A percentile compares a stretch with the other conserved stretches of the same genome.
These are phyloP conservation scores for Galbula dea DNA, from an alignment of 2,113 vertebrate genomes.

Conservation along the genomic window DNA sequence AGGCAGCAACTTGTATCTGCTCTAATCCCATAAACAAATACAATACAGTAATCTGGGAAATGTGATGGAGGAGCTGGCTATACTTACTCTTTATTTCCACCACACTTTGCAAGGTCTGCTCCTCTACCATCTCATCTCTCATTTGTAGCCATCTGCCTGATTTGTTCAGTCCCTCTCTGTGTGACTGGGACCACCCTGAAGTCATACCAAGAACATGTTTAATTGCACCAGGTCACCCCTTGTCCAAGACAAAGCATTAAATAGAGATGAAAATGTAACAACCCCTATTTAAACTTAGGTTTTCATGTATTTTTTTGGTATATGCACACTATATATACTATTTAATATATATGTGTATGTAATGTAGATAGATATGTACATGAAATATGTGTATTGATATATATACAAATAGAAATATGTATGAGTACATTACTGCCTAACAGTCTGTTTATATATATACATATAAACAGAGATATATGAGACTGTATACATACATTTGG, in stretches of 20 bases:
- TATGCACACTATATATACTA: not conserved
- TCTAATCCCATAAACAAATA: not conserved
- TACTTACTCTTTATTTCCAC: not conserved
- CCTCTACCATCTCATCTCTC: not conserved
- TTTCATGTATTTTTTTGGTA: not conserved
- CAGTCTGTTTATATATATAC: not conserved
- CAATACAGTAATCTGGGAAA: not conserved
- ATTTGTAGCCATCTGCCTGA: not conserved
- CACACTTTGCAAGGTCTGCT: not conserved
- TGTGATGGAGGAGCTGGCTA: not conserved
- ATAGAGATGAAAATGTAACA: fast-evolving
- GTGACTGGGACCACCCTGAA: not conserved
- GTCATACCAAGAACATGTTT: not conserved
- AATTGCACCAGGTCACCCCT: not conserved
- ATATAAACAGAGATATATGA: not conserved
- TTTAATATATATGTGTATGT: not conserved
- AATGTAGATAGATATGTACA: not conserved
- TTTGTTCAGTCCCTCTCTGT: not conserved
- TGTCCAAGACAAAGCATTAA: not conserved
- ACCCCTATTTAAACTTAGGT: not conserved
- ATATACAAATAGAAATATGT: not conserved
- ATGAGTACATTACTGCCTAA: not conserved
- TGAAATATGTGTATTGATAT: not conserved
- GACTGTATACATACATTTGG: not conserved
- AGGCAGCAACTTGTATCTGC: not conserved